Base-by-base conservation (phyloP, 2,888 invertebrate genomes). In the Leucozona laternaria region DNA sequence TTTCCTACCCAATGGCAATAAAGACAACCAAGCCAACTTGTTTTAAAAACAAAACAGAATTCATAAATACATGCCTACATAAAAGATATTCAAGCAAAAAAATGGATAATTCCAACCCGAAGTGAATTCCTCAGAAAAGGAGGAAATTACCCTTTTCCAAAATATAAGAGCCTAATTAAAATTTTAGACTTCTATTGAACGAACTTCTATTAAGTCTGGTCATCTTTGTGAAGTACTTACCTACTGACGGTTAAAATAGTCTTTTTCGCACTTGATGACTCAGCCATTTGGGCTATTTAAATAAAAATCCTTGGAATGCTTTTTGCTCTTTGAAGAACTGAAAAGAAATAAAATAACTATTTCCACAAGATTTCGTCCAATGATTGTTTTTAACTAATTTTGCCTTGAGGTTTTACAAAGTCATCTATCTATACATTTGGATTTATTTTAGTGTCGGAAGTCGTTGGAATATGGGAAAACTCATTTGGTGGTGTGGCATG, bases 11-110 rank as follows among this genome's bases (percentile, higher is more conserved):
- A 15, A 5, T 11, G n/a, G n/a, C n/a, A 11, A 48, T 17, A 17
- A 8, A 48, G 4, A 11, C 11, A 48, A 11, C 4, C 48, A 48
- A 10, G 10, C 2, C 11, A 11, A 13, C 11, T 58, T 8, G 17
- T 58, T 20, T 57, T 57, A n/a, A 17, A 57, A 34, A 40, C 40
- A 40, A 15, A 40, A 40, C n/a, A n/a, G n/a, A n/a, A n/a, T n/a
- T n/a, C n/a, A 15, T 40, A 15, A 10, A n/a, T n/a, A n/a, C n/a
- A n/a, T n/a, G n/a, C n/a, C 34, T 17, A 20, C 5, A 58, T 17
- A 17, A 57, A 31, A 57, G 2, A 34, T 15, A 13, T 40, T 11
- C 2, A 37, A 37, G 4, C 0, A 28, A 57, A 17, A 3, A 28
- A 28, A 31, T 4, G 4, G 17, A 10, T 1, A 55, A n/a, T 25